Percentiles rank a stretch among this genome's conserved stretches.
phyloP scores from a whole-genome alignment of 2,888 invertebrate genomes.

The Mayetiola destructor region DNA sequence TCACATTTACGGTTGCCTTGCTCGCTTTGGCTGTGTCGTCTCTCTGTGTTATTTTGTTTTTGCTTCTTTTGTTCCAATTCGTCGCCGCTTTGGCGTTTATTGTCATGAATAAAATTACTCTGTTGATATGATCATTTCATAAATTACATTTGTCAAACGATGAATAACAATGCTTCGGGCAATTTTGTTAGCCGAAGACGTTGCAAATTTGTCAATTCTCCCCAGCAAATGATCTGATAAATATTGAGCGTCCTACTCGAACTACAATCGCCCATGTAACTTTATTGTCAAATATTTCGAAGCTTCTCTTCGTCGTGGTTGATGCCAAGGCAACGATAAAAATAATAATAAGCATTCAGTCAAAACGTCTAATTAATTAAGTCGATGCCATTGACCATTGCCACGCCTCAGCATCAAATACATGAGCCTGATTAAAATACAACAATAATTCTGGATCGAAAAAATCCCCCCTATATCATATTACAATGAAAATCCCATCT shows the following conservation, averaged over 20 bases:
- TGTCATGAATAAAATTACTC: conserved; percentile 3
- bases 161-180: too few species aligned
- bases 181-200: too few species aligned
- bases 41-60: background rate
- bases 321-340: background rate
- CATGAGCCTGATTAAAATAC: too few species aligned
- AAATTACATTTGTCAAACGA: conserved; percentile 10
- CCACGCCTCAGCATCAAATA: background rate
- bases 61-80: too few species aligned
- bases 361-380: background rate
- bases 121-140: conserved; percentile 4
- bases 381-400: background rate
- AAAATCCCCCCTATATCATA: too few species aligned
- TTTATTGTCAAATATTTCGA: too few species aligned
- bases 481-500: too few species aligned
- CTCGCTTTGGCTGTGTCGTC: background rate
- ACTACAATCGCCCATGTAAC: background rate
- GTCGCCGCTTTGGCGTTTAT: background rate
- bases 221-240: too few species aligned
- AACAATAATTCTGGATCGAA: too few species aligned
- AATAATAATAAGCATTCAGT: conserved; percentile 3
- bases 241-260: background rate
- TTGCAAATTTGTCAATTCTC: too few species aligned
- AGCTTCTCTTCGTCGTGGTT: background rate
- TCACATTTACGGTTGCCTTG: background rate